Evolutionary conservation across 2,113 vertebrate species (phyloP).

Genomic region (Platanista minor): DNA sequence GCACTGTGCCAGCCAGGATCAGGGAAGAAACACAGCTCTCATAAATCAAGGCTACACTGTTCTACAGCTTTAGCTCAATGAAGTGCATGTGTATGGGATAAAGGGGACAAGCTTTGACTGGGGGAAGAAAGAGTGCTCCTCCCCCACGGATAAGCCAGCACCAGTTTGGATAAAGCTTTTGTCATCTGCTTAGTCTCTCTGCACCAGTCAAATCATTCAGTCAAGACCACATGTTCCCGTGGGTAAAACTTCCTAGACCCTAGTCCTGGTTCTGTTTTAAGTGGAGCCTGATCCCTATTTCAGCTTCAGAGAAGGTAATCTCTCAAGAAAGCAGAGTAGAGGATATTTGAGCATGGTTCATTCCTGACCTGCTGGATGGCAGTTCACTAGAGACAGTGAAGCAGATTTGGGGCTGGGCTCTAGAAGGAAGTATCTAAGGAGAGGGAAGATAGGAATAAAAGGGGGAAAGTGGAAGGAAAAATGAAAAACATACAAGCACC

Average conservation of each 20-base stretch:
- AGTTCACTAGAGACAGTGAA: neutral
- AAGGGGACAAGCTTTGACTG: neutral
- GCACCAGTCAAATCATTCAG: neutral
- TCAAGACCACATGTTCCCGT: neutral
- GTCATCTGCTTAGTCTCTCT: neutral
- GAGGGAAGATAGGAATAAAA: neutral
- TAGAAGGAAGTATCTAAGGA: neutral
- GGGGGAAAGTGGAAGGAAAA: neutral
- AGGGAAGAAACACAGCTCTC: slow-evolving; percentile 84
- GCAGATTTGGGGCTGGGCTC: neutral
- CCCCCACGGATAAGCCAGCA: neutral
- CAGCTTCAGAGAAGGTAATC: neutral
- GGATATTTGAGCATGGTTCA: neutral
- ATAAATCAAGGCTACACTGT: slow-evolving; percentile 86
- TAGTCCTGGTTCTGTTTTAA: neutral
- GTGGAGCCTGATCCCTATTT: neutral
- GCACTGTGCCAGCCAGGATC: slow-evolving; percentile 86
- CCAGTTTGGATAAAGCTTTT: neutral
- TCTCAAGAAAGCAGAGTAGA: neutral
- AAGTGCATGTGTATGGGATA: slow-evolving; percentile 78
- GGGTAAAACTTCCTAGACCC: neutral
- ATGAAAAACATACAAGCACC: neutral
- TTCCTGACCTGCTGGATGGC: neutral
- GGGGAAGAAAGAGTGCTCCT: slow-evolving; percentile 31
- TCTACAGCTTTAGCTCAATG: slow-evolving; percentile 82